Percentiles rank a stretch among this genome's conserved stretches.
Conservation (phyloP, 2,888 invertebrate genomes). For the Sminthurinus aureus region DNA sequence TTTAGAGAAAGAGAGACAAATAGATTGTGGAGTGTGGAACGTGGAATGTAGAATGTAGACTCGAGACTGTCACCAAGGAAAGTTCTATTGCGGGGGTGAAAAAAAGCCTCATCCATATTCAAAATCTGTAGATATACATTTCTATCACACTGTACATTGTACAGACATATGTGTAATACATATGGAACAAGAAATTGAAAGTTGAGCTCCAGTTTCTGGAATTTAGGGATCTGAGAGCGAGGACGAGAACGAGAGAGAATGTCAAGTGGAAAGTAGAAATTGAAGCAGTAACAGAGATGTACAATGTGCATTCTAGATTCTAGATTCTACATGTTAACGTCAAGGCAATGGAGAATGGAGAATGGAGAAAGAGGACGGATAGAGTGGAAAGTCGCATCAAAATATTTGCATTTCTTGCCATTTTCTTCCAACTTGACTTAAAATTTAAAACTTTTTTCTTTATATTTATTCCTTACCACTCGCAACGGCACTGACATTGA, state of each 20-base stretch:
- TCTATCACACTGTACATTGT: too few species aligned
- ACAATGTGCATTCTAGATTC: neutral
- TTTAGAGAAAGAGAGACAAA: neutral
- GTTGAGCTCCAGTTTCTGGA: too few species aligned
- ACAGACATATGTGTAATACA: too few species aligned
- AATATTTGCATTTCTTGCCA: slow-evolving; percentile 19
- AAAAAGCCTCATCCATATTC: neutral
- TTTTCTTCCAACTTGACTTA: neutral
- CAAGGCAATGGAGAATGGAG: neutral
- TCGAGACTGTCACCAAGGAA: too few species aligned
- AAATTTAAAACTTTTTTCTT: neutral
- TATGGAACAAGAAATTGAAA: too few species aligned
- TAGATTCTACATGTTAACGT: neutral
- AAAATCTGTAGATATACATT: neutral
- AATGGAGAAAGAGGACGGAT: neutral
- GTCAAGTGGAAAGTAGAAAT: neutral
- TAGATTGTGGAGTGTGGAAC: too few species aligned
- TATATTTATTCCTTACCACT: neutral
- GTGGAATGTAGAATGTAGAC: too few species aligned
- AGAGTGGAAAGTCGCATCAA: slow-evolving; percentile 6
- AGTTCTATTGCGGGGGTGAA: neutral
- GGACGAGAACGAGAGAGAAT: neutral
- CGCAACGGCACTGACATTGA: too few species aligned
- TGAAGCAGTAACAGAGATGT: neutral
- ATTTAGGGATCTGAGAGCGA: too few species aligned